Conservation (phyloP, 1,140 invertebrate genomes). For the Trialeurodes vaporariorum region DNA sequence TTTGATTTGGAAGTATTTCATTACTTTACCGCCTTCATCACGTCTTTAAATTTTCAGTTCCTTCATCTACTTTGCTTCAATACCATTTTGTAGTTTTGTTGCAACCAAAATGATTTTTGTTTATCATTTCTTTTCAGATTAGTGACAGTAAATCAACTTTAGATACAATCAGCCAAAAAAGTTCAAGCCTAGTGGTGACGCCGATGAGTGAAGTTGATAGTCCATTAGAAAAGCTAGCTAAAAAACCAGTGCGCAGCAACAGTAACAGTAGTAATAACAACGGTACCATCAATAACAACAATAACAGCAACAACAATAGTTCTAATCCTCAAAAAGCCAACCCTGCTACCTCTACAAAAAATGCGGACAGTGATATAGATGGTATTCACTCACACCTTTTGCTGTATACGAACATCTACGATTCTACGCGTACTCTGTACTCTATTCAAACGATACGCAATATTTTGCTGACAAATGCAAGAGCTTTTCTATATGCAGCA, state of each 20-base stretch:
- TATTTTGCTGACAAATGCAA: slow-evolving; percentile 57
- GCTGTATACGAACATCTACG: slow-evolving; percentile 69
- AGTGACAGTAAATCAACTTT: background rate
- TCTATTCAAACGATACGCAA: slow-evolving; percentile 62
- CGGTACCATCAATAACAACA: too few species aligned
- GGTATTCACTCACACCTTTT: slow-evolving; percentile 71
- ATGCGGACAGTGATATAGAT: slow-evolving; percentile 42
- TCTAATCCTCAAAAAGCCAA: slow-evolving; percentile 12
- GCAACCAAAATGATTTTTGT: too few species aligned
- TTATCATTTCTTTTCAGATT: background rate
- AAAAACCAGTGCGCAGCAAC: background rate
- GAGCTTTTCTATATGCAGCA: slow-evolving; percentile 57
- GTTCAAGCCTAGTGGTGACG: background rate
- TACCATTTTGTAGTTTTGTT: too few species aligned
- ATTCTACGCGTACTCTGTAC: slow-evolving; percentile 62
- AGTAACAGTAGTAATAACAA: background rate
- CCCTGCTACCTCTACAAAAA: slow-evolving; percentile 26
- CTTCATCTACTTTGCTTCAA: too few species aligned
- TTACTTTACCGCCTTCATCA: too few species aligned
- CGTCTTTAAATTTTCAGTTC: too few species aligned
- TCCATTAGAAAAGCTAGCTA: background rate
- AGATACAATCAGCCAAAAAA: background rate
- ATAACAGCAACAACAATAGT: slow-evolving; percentile 6
- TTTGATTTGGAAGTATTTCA: too few species aligned
- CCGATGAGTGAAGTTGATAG: background rate